Base-by-base conservation (phyloP, 2,113 vertebrate species). In the Carassius auratus region DNA sequence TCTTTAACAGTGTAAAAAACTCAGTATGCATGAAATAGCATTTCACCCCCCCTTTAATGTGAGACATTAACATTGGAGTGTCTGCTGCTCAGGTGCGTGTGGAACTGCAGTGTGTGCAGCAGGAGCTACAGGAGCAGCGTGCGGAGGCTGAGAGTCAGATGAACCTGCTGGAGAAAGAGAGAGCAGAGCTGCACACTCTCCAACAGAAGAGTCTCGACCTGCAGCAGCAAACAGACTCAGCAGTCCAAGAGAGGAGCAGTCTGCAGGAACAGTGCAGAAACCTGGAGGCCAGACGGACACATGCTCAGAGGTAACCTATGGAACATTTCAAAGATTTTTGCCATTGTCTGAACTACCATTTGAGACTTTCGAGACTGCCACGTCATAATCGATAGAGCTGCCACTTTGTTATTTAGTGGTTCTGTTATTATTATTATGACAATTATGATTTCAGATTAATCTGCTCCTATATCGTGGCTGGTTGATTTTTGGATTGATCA, bases 101-200 rank as follows among this genome's bases (percentile, higher is more conserved):
- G 10, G 93, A 94, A 64, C 15, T 96, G 83, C 94, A 97, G 91
- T 81, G 81, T 9, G 62, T 95, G 82, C 93, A 94, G 89, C 91
- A 91, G 33, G 80, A 91, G 0, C 84, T 92, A 3, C 90, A 95
- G 89, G 84, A 89, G n/a, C 94, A 95, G 87, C 92, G 87, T 26
- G 92, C 89, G 59, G 94, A 96, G 52, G 85, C 88, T 0, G 93
- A 96, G 0, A 76, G 91, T 87, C 95, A 96, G 88, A 92, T 92
- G 26, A 92, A 93, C 57, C 91, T 93, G 2, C 91, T 95, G 0
- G 88, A 95, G 87, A 94, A 87, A 52, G 91, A 91, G 42, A 92
- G 75, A 1, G 88, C 17, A 68, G 94, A 96, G 48, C 79, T 87
- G 0, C 82, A 95, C 2, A 90, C 77, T 0, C 84, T 95, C 69